These are phyloP conservation scores for Hiodon alosoides DNA, from an alignment of 2,113 vertebrate genomes.

Conservation along the genomic window DNA sequence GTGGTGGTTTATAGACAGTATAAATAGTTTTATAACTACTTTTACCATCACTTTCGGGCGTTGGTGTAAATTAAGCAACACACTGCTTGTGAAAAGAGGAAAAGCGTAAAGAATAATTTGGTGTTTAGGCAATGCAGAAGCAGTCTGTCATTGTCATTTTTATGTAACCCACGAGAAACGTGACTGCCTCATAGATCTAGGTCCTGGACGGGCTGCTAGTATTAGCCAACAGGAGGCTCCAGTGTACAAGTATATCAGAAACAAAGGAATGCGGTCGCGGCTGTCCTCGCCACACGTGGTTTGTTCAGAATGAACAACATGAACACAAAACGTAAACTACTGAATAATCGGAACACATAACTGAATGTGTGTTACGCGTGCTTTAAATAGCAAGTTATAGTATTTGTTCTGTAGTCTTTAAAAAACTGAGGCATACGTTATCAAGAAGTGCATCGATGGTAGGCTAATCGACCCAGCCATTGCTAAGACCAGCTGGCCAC, in stretches of 20 bases:
- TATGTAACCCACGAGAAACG: background rate
- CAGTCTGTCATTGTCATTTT: background rate
- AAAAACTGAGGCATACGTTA: background rate
- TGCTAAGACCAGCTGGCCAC: no score
- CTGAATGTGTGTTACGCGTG: background rate
- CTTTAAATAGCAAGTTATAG: background rate
- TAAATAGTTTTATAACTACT: no score
- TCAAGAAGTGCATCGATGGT: background rate
- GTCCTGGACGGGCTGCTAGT: constrained; percentile 9
- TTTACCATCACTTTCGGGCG: no score
- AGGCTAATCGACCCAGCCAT: no score
- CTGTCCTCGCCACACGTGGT: constrained; percentile 41
- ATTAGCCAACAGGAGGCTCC: constrained; percentile 14
- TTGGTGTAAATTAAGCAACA: no score
- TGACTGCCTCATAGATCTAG: constrained; percentile 4
- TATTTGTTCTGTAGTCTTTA: background rate
- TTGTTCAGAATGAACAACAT: constrained; percentile 34
- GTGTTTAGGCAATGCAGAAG: background rate
- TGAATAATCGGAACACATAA: background rate
- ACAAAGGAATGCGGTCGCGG: constrained; percentile 47
- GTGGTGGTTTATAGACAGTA: no score
- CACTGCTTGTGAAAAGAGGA: no score
- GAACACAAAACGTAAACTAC: constrained; percentile 11
- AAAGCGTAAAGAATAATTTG: no score
- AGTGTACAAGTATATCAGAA: constrained; percentile 20